Evolutionary conservation across 2,888 invertebrate species (phyloP), one percentile per base, ranked within the genome.

Genomic region (Euplagia quadripunctaria): DNA sequence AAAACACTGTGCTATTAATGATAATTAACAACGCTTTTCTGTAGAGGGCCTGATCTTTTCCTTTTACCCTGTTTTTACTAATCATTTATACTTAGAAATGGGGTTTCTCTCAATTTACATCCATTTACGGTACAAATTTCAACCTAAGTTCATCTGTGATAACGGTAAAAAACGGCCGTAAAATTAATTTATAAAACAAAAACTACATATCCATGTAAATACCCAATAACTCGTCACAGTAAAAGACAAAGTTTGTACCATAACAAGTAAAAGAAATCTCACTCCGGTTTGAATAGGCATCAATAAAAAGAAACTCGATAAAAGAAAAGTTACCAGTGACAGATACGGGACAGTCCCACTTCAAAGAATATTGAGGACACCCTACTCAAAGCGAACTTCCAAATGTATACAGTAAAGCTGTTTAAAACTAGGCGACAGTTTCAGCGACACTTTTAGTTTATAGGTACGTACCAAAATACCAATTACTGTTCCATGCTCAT

Each of bases 261-360:
- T 77, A 77, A 80, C 68, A 83, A 83, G 78, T 73, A 68, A 76
- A 84, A 77, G 72, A 81, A 82, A 77, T 79, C 75, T 68, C 71
- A 77, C 75, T 64, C 76, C 72, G 20, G 70, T 72, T 64, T 67
- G 82, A 78, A 81, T 80, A 79, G 78, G 79, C 82, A 81, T 81
- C 83, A 76, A 82, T 86, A 83, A 85, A 85, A 82, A 81, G 82
- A 78, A 88, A 88, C 84, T 84, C 85, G 84, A 89, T 88, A 89
- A 89, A 89, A 89, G 84, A 86, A 88, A 89, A 89, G 86, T 90
- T 87, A 80, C 73, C 72, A 70, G 74, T 81, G 80, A 82, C 75
- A 82, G 80, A 79, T 82, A 85, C 78, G 77, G 78, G 81, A 82
- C 82, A 79, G 83, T 88, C 83, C 77, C 81, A 80, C 82, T 88